These are phyloP conservation scores for Lochmaea crataegi DNA, from an alignment of 2,888 invertebrate species.

Conservation along the genomic window DNA sequence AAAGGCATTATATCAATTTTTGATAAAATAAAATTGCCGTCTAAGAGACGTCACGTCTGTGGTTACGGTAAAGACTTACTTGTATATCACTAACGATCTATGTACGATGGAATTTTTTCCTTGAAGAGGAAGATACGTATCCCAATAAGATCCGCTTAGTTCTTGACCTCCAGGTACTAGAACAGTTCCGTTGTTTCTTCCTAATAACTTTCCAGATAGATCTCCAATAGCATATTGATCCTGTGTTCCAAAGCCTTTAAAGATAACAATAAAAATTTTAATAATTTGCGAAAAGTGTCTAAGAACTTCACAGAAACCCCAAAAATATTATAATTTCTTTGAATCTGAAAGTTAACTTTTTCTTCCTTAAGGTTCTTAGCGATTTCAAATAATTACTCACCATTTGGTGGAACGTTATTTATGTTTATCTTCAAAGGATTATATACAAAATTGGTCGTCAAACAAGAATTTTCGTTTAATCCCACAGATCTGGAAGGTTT, in stretches of 20 bases:
- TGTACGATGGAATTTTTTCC: slow-evolving; percentile 84
- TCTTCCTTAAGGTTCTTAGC: too few relatives aligned
- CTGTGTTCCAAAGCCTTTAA: slow-evolving; percentile 79
- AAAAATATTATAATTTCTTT: too few relatives aligned
- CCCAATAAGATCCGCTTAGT: slow-evolving; percentile 82
- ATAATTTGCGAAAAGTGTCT: too few relatives aligned
- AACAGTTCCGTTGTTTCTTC: slow-evolving; percentile 76
- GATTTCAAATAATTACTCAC: slow-evolving; percentile 58
- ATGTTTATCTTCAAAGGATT: slow-evolving; percentile 77
- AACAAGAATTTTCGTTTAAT: slow-evolving; percentile 69
- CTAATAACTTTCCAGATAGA: slow-evolving; percentile 85
- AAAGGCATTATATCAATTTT: too few relatives aligned
- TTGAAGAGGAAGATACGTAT: slow-evolving; percentile 85
- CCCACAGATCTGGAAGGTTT: slow-evolving; percentile 67
- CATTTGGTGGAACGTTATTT: slow-evolving; percentile 74
- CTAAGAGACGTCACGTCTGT: too few relatives aligned
- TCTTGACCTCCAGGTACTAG: slow-evolving; percentile 79
- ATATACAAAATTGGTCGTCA: slow-evolving; percentile 78
- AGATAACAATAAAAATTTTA: slow-evolving; percentile 15
- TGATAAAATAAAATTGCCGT: too few relatives aligned
- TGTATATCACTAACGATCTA: slow-evolving; percentile 81
- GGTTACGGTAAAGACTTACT: slow-evolving; percentile 68
- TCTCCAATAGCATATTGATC: slow-evolving; percentile 93
- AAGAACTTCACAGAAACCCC: too few relatives aligned
- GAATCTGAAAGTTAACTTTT: too few relatives aligned